A percentile compares a stretch with the other conserved stretches of the same genome.
These are phyloP conservation scores for Rhinopomastus cyanomelas DNA, from an alignment of 2,113 vertebrate genomes.

Conservation along the genomic window DNA sequence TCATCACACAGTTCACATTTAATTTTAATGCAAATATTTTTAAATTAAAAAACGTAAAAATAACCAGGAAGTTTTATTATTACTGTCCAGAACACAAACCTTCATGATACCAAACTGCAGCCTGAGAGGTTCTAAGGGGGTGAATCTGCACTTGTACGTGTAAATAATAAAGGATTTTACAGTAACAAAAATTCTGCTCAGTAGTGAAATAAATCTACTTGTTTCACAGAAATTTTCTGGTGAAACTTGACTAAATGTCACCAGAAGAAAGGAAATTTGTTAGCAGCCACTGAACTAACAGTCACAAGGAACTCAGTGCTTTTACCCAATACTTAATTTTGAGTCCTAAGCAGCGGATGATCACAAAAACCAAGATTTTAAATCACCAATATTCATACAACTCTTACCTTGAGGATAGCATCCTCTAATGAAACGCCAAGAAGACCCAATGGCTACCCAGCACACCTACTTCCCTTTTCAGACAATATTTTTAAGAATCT, in stretches of 20 bases:
- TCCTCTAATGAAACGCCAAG: neutral
- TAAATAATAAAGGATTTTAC: neutral
- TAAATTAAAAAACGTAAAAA: neutral
- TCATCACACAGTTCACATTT: accelerated
- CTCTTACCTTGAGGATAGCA: neutral
- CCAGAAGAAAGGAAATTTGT: no score
- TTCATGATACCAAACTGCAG: neutral
- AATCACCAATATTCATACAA: neutral
- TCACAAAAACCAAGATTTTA: neutral
- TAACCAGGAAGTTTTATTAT: neutral
- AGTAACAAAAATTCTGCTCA: neutral
- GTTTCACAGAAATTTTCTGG: neutral
- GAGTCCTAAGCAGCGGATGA: neutral
- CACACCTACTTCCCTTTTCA: neutral
- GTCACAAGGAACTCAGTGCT: neutral
- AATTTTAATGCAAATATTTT: neutral
- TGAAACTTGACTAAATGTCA: neutral
- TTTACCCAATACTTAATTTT: neutral
- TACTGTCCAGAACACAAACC: neutral
- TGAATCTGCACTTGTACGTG: neutral
- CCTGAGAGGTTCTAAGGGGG: neutral
- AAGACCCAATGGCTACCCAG: neutral
- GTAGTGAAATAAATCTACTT: accelerated
- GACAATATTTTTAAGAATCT: neutral
- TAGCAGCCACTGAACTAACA: neutral